Evolutionary conservation across 2,113 vertebrate species (phyloP).

Genomic region (Sinocyclocheilus rhinocerous): DNA sequence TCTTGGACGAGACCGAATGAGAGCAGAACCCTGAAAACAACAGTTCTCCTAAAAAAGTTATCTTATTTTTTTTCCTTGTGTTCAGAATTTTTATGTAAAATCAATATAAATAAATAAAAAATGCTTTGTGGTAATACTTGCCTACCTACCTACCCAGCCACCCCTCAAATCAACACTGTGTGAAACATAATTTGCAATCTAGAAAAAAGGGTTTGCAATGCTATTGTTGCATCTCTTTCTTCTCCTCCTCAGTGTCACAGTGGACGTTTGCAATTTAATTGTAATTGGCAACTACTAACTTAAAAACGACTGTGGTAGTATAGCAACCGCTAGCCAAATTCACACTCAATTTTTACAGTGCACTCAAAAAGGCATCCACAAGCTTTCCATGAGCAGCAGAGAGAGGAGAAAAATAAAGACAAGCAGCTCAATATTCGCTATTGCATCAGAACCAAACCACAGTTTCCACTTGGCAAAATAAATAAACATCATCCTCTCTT

Average conservation of each 20-base stretch:
- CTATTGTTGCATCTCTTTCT: not conserved
- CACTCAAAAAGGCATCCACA: not conserved
- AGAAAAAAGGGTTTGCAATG: not conserved
- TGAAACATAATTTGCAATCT: not conserved
- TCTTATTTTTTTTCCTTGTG: not conserved
- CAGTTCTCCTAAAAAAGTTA: not conserved
- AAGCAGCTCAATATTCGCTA: not conserved
- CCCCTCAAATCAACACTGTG: not conserved
- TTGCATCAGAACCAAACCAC: not conserved
- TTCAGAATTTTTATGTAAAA: not conserved
- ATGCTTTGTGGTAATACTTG: not conserved
- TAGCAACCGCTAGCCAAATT: not conserved
- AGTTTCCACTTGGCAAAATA: not conserved
- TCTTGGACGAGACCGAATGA: not conserved
- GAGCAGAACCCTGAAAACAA: not conserved
- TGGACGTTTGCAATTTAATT: not conserved
- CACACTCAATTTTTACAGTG: not conserved
- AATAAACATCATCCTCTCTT: not conserved
- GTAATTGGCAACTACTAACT: not conserved
- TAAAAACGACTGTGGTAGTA: not conserved
- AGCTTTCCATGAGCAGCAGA: not conserved
- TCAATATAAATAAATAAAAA: not conserved
- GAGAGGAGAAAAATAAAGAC: not conserved
- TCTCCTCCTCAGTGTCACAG: not conserved
- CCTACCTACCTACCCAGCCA: no score